A percentile compares a stretch with the other conserved stretches of the same genome.
Evolutionary conservation across 2,113 vertebrate species (phyloP).

Genomic region (Chlorodrepanis virens): DNA sequence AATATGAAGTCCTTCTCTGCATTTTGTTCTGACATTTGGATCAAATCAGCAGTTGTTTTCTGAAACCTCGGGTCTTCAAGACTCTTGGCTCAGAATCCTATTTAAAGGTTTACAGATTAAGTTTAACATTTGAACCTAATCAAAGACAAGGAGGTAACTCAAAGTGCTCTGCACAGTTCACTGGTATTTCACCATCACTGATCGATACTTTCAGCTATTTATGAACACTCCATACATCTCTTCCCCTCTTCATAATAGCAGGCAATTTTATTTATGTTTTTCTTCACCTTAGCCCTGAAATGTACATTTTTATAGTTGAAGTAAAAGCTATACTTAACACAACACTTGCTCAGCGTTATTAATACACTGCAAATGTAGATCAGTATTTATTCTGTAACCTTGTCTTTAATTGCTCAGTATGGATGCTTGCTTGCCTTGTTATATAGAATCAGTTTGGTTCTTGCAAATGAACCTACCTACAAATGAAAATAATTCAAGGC

Average conservation of each 20-base stretch:
- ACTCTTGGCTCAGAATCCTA: slow-evolving; percentile 40
- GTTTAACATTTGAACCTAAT: slow-evolving; percentile 66
- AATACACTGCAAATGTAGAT: background rate
- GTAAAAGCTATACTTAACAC: background rate
- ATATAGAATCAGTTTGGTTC: background rate
- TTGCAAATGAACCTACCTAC: background rate
- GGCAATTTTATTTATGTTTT: slow-evolving; percentile 27
- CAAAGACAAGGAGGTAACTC: slow-evolving; percentile 53
- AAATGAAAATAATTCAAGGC: slow-evolving; percentile 15
- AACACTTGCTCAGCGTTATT: background rate
- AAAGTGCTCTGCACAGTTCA: slow-evolving; percentile 25
- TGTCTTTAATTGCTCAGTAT: background rate
- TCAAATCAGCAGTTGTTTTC: slow-evolving; percentile 52
- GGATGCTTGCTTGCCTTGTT: background rate
- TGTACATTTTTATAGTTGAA: background rate
- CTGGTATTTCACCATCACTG: slow-evolving; percentile 36
- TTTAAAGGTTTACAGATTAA: slow-evolving; percentile 68
- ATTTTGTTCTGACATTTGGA: slow-evolving; percentile 67
- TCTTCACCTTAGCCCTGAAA: background rate
- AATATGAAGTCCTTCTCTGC: slow-evolving; percentile 17
- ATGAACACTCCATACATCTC: background rate
- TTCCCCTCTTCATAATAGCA: slow-evolving; percentile 4
- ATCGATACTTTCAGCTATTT: slow-evolving; percentile 38
- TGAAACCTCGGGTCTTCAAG: slow-evolving; percentile 31
- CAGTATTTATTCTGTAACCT: background rate